These are phyloP conservation scores for Goniozus legneri DNA, from an alignment of 1,140 invertebrate genomes.

Conservation along the genomic window DNA sequence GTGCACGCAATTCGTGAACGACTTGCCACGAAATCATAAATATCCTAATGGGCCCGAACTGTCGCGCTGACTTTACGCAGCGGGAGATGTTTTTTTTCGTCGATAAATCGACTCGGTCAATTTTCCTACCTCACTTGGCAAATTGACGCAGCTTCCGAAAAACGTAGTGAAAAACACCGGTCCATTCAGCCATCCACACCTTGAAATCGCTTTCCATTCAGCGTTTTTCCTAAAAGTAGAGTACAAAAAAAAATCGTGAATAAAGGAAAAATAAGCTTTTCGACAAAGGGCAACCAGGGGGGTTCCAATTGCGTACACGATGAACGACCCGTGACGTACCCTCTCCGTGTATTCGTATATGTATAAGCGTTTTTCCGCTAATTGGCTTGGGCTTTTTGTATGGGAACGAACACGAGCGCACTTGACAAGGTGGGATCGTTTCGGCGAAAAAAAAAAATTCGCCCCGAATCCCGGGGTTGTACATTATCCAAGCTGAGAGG, in stretches of 20 bases:
- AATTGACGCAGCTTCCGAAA: constrained; percentile 26
- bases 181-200: constrained; percentile 22
- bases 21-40: constrained; percentile 37
- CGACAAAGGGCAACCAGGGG: not conserved
- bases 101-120: constrained; percentile 4
- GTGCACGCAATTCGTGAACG: not conserved
- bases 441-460: no score
- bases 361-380: no score
- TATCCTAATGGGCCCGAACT: constrained; percentile 48
- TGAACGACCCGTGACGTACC: no score
- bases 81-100: constrained; percentile 7
- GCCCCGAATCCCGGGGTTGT: no score
- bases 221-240: constrained; percentile 11
- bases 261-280: constrained; percentile 4
- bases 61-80: constrained; percentile 36
- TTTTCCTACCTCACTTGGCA: constrained; percentile 21
- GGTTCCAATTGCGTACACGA: no score
- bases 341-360: no score
- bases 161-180: constrained; percentile 24
- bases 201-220: constrained; percentile 37
- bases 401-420: no score
- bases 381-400: not conserved
- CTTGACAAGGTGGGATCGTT: no score
- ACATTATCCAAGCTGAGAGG: no score
- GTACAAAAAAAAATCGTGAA: constrained; percentile 3